These are phyloP conservation scores for Gnathochromis pfefferi DNA, from an alignment of 2,113 vertebrate genomes.

Conservation along the genomic window DNA sequence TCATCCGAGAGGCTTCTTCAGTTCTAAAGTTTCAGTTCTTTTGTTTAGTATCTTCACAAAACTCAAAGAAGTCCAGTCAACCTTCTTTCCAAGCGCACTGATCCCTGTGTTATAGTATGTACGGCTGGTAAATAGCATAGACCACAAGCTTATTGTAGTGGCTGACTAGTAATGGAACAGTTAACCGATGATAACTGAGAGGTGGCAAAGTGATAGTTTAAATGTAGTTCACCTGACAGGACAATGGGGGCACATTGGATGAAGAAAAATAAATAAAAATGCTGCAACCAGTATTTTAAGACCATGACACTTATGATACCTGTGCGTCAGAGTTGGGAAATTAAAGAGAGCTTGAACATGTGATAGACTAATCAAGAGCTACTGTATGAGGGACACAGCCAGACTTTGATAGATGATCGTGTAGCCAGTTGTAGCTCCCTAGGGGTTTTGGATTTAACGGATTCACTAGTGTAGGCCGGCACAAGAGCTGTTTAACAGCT, in stretches of 20 bases:
- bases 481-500: conserved; percentile 44
- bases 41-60: neutral
- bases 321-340: neutral
- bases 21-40: neutral
- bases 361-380: neutral
- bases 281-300: neutral
- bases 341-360: neutral
- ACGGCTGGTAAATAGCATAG: neutral
- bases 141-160: neutral
- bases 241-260: neutral
- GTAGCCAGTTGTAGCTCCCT: conserved; percentile 18
- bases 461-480: conserved; percentile 20
- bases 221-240: neutral
- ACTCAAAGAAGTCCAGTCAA: neutral
- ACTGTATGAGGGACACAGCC: neutral
- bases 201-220: neutral
- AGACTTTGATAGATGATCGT: conserved; percentile 35
- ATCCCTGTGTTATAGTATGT: neutral
- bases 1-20: neutral
- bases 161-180: neutral
- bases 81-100: neutral
- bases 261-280: neutral
- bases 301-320: neutral
- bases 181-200: neutral
- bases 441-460: conserved; percentile 30